These are phyloP conservation scores for Aplodontia rufa DNA, from an alignment of 2,113 vertebrate genomes.

Conservation along the genomic window DNA sequence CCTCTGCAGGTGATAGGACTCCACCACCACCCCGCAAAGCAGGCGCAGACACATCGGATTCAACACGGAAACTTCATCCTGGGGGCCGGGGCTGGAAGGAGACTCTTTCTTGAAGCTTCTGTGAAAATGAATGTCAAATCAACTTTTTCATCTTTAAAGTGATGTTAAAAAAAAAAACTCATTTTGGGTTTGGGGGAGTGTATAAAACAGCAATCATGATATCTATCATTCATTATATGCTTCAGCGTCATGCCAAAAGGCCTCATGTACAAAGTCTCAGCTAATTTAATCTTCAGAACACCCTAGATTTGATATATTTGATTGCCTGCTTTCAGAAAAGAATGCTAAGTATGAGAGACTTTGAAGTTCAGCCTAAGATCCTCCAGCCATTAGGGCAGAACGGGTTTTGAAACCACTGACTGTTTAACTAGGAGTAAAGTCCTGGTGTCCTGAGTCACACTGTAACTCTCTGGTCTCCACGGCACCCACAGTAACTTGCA, in stretches of 20 bases:
- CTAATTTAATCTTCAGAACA: conserved; percentile 31
- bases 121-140: conserved; percentile 47
- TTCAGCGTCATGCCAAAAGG: not conserved
- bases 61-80: not conserved
- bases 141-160: conserved; percentile 39
- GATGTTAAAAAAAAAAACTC: conserved; percentile 49
- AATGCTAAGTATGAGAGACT: not conserved
- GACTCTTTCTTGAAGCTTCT: not conserved
- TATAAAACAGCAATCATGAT: not conserved
- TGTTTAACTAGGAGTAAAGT: accelerated
- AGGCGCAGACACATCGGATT: not conserved
- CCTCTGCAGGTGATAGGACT: not conserved
- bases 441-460: no score
- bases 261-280: not conserved
- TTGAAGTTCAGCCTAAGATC: not conserved
- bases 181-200: not conserved
- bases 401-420: not conserved
- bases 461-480: no score
- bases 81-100: not conserved
- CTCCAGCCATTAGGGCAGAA: not conserved
- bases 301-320: not conserved
- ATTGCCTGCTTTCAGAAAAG: not conserved
- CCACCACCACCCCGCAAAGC: not conserved
- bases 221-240: not conserved
- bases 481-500: no score